Conservation (phyloP, 2,113 vertebrate species). For the Percopsis transmontana region DNA sequence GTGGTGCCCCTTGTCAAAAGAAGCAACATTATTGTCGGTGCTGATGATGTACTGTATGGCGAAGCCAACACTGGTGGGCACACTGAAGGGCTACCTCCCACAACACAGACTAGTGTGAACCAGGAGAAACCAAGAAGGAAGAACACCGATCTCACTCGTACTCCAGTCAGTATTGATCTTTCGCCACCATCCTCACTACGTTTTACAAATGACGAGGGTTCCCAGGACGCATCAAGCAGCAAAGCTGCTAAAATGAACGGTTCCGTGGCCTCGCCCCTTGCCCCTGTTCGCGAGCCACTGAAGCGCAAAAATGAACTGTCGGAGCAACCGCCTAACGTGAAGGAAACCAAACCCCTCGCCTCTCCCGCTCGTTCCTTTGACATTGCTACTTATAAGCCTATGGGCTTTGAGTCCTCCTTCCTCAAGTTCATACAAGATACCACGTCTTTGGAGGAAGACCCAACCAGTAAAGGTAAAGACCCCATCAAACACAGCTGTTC, state of each 20-base stretch:
- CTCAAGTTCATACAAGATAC: slow-evolving; percentile 95
- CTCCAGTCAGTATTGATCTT: slow-evolving; percentile 72
- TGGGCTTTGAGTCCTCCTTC: slow-evolving; percentile 95
- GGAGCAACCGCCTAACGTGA: slow-evolving; percentile 69
- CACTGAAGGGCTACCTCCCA: slow-evolving; percentile 40
- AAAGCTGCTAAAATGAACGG: slow-evolving; percentile 69
- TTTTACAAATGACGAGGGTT: slow-evolving; percentile 59
- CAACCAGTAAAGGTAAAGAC: slow-evolving; percentile 47
- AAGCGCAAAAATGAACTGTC: slow-evolving; percentile 84
- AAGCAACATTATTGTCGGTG: slow-evolving; percentile 62
- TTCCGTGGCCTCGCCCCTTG: slow-evolving; percentile 31
- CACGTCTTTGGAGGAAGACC: slow-evolving; percentile 77
- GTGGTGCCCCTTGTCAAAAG: slow-evolving; percentile 47
- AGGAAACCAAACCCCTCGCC: slow-evolving; percentile 70
- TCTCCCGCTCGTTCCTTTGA: slow-evolving; percentile 80
- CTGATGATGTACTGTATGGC: slow-evolving; percentile 73
- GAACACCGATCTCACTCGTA: slow-evolving; percentile 65
- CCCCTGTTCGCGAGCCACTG: slow-evolving; percentile 79
- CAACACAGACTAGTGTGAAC: slow-evolving; percentile 29
- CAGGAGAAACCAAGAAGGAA: slow-evolving; percentile 53
- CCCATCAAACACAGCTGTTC: slow-evolving; percentile 67
- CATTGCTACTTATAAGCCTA: slow-evolving; percentile 89
- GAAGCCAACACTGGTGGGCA: slow-evolving; percentile 62
- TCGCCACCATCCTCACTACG: slow-evolving; percentile 73
- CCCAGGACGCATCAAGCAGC: slow-evolving; percentile 50